Base-by-base conservation (phyloP, 2,888 invertebrate genomes). In the Carpatolechia fugitivella region DNA sequence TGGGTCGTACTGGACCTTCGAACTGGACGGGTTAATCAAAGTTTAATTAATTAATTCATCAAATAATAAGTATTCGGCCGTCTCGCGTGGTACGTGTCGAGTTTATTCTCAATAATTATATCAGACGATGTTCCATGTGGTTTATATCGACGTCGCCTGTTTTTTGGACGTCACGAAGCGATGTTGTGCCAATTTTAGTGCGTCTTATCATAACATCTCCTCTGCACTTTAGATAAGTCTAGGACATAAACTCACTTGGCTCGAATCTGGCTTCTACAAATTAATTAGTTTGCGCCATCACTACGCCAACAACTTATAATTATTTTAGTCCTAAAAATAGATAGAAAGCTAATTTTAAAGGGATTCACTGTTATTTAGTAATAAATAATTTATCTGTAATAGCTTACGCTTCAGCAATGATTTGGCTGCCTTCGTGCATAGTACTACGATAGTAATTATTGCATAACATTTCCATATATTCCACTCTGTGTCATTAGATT, bases 121-220 rank as follows among this genome's bases (percentile, higher is more conserved):
- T 4, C 24, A 24, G 35, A 18, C 38, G 5, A 40, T 38, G 18
- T 51, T 38, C 51, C 51, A 51, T 51, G 31, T 41, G 52, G 52
- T 41, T 53, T 56, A 52, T 49, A 33, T 38, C 44, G 49, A 13
- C 38, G 29, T 4, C 4, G 44, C 6, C 24, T 24, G 24, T n/a
- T 18, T 44, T 41, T 41, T 52, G 47, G 49, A 56, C 51, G 40
- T 41, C 53, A 41, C 58, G 24, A 59, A 38, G 50, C 54, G 30
- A 56, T 14, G 44, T 50, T 52, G 58, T 60, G 65, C 63, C 62
- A 65, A 64, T 58, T 61, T 60, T 58, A 61, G 59, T 61, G 63
- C 59, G 59, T 58, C 60, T 63, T 61, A 61, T 65, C 63, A 54
- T 38, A 49, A 55, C 54, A 58, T 63, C 60, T 63, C 53, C 52